Base-by-base conservation (phyloP, 1,140 invertebrate species). In the Branchinecta lynchi region DNA sequence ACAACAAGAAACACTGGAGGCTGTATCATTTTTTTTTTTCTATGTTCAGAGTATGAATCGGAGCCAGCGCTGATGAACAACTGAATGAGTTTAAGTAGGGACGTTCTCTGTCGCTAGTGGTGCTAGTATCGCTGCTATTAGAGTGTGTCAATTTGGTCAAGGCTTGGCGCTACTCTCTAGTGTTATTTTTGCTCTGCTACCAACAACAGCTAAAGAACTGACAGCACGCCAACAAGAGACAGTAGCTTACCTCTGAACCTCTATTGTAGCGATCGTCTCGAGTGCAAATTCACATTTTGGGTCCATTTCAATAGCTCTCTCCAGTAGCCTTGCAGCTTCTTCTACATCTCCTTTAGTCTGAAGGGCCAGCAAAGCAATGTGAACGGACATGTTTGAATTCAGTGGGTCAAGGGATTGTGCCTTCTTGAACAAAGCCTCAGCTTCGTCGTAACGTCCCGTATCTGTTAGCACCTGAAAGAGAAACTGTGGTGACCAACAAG, bases 281-380 rank as follows among this genome's bases (percentile, higher is more conserved):
- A 92, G 96, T 12, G 89, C 93, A 82, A 94, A 90, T 80, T 93
- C 88, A 82, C 92, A 96, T 78, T 90, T 91, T 43, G 89, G 84
- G 81, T 98, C 94, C 71, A 93, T 81, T 76, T 89, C 84, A 70
- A 96, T 85, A 5, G 90, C 92, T 79, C 89, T 85, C 60, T 88
- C 85, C 45, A 96, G 88, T 45, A 89, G 81, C 70, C 86, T 80
- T 0, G 90, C 81, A 44, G 89, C 88, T 75, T 86, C 86, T n/a
- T 89, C 85, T 66, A 93, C 82, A 77, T 94, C 78, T 82, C 76
- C 86, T 84, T 77, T 86, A 85, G 88, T 91, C 76, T 93, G 89
- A 65, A 96, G 78, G 70, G 87, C 81, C 72, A 95, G 81, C 65
- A 96, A 80, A 66, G 81, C 84, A 75, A 44, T 69, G 73, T 44